phyloP scores from a whole-genome alignment of 1,140 invertebrate species.

The Meloidogyne floridensis region DNA sequence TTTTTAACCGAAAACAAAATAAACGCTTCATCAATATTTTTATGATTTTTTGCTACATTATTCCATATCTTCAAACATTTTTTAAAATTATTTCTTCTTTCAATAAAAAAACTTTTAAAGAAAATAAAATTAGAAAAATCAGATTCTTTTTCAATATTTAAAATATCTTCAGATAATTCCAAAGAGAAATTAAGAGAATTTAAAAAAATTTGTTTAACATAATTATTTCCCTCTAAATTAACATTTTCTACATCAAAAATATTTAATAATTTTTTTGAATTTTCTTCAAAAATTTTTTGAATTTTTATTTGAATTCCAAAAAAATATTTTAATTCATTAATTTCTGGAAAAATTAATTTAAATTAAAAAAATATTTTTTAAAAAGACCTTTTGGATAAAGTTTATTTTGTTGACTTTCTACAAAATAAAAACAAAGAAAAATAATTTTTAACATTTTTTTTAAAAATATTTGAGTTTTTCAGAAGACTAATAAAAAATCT shows the following conservation, averaged over 20 bases:
- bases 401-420: no score
- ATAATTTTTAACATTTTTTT: no score
- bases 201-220: neutral
- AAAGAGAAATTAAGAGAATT: neutral
- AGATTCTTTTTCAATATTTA: neutral
- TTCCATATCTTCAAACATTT: neutral
- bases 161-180: neutral
- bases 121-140: no score
- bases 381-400: neutral
- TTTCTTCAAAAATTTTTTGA: slow-evolving; percentile 12
- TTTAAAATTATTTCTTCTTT: neutral
- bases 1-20: neutral
- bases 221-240: neutral
- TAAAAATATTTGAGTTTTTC: no score
- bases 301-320: slow-evolving; percentile 15
- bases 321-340: neutral
- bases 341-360: neutral
- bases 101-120: no score
- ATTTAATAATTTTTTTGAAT: neutral
- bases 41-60: neutral
- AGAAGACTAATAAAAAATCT: no score
- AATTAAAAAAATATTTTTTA: neutral
- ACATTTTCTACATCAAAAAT: neutral
- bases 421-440: no score
- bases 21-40: neutral